Base-by-base conservation (phyloP, 2,888 invertebrate species). In the Rhagium mordax region DNA sequence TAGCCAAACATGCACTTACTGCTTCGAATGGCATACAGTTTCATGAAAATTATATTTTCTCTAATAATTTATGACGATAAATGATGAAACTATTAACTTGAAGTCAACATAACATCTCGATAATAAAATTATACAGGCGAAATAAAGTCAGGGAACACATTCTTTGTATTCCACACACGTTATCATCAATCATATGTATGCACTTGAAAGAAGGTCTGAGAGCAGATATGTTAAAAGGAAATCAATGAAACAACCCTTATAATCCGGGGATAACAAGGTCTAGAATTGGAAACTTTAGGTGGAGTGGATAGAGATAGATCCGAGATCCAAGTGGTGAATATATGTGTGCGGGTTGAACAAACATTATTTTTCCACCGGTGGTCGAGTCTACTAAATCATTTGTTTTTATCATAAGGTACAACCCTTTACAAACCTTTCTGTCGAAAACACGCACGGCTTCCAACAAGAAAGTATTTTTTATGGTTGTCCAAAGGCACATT, bases 211-310 rank as follows among this genome's bases (percentile, higher is more conserved):
- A 59, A 33, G 65, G 55, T 57, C 71, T 60, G 55, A 49, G 67
- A 72, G 70, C 61, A 75, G 71, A 76, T 76, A 78, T 75, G 77
- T 78, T 77, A 72, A 75, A 78, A 74, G 78, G 75, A 79, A 80
- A 80, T 80, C 80, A 80, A 80, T 80, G 80, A 76, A 76, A 78
- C 79, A 72, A 79, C 79, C 79, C 80, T 75, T 79, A 80, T 79
- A 80, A 80, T 79, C 80, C 77, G 67, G 70, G 77, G 77, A 80
- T 78, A 80, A 80, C 78, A 78, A 76, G 78, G 72, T 74, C 70
- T 76, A 67, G 74, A 71, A 71, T 71, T 73, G 73, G 75, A 75
- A 74, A 75, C 72, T 74, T 74, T 71, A 57, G 71, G 65, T 18
- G 65, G 65, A 74, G 61, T 71, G 73, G 73, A 71, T 74, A 71